Base-by-base conservation (phyloP, 2,113 vertebrate species). In the Vulpes vulpes region DNA sequence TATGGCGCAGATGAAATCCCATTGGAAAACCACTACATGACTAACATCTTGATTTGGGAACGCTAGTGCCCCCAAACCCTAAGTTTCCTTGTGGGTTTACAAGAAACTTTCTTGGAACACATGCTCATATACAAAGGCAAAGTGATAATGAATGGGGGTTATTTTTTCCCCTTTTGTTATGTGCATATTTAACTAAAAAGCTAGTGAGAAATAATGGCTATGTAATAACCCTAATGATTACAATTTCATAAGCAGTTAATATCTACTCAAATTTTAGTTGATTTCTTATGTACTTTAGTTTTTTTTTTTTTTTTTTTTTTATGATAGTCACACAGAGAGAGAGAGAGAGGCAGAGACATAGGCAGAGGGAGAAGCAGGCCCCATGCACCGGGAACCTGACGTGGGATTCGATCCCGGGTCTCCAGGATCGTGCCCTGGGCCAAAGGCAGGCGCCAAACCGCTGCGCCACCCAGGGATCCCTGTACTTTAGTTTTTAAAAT, bases 1-100 rank as follows among this genome's bases (percentile, higher is more conserved):
- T 95, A 96, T 43, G 94, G 91, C 89, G 51, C 87, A 94, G 91
- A 93, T n/a, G 89, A 95, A 97, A 94, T 97, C 96, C 96, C 94
- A 85, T 94, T 97, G 95, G 96, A 97, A 98, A 98, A 97, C 97
- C 98, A 98, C 97, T 79, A 86, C 38, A 96, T 98, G 97, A 98
- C 98, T 97, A 98, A 98, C 88, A 91, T 89, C 94, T 89, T 92
- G 57, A 98, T 91, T 96, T 97, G 95, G 78, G 95, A 98, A 98
- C 43, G 83, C 59, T 62, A 65, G 30, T 91, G 95, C 43, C 94
- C 91, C 95, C 51, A 96, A 98, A 95, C 60, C 89, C 74, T 71
- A 97, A 97, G 94, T 93, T 97, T 93, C 67, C 55, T 82, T 97
- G 96, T 98, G 97, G 97, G 87, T 97, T 98, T 97, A 89, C 85